Evolutionary conservation across 2,113 vertebrate species (phyloP).

Genomic region (Erythrolamprus reginae): DNA sequence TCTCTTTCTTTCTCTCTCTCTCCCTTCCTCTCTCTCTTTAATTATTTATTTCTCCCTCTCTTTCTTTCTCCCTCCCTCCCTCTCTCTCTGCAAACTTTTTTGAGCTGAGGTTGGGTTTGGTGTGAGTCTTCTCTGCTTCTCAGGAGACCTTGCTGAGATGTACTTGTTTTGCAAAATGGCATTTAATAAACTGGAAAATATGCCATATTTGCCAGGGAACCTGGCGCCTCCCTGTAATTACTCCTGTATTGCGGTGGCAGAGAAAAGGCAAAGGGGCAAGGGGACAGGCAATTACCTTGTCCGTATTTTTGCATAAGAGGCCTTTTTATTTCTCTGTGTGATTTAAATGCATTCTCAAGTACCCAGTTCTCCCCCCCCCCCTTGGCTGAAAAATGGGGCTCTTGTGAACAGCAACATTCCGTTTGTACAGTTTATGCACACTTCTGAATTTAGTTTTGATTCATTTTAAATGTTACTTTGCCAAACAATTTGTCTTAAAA

Average conservation of each 20-base stretch:
- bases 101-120: neutral
- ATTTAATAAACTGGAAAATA: slow-evolving; percentile 15
- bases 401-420: neutral
- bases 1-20: too few species aligned
- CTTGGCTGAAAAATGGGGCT: neutral
- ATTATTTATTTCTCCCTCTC: too few species aligned
- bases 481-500: neutral
- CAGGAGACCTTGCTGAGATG: neutral
- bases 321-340: slow-evolving; percentile 12
- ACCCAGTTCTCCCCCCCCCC: too few species aligned
- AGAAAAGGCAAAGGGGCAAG: slow-evolving; percentile 16
- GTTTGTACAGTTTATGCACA: too few species aligned
- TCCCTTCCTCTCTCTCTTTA: too few species aligned
- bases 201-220: neutral
- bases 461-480: neutral
- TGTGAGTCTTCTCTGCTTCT: neutral
- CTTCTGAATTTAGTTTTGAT: neutral
- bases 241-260: slow-evolving; percentile 5
- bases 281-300: neutral
- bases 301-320: slow-evolving; percentile 11
- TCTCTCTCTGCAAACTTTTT: neutral
- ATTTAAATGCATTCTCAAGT: slow-evolving; percentile 9
- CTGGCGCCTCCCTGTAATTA: slow-evolving; percentile 11
- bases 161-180: neutral
- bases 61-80: neutral